Evolutionary conservation across 1,140 invertebrate species (phyloP), one percentile per base, ranked within the genome.

Genomic region (Sitobion miscanthi): DNA sequence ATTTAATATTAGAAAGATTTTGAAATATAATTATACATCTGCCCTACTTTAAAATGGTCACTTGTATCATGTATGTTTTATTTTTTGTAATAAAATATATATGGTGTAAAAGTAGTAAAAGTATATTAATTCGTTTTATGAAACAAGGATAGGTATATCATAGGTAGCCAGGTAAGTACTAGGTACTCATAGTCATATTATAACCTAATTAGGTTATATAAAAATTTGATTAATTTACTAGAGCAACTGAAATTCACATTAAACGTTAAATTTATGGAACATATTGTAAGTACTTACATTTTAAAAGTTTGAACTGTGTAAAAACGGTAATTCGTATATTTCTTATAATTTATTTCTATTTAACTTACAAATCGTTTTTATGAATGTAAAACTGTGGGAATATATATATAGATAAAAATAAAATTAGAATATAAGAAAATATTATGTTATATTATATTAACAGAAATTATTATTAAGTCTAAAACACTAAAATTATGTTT

Each of bases 191-290:
- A 62, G 57, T 69, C 62, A 14, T 69, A 42, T 3, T 42, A 69
- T 14, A 69, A 69, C 62, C 9, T 69, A 69, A 62, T 20, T 69
- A 45, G 38, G 54, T 69, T 62, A 45, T 90, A 57, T 17, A 69
- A 90, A 45, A n/a, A 42, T 90, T 25, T 45, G 38, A 90, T 90
- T 62, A 45, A 35, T 90, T 90, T 62, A 25, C 62, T 90, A 90
- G 25, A 23, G 1, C 38, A 57, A 90, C 25, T 21, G 23, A 30
- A 45, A 62, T 30, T 45, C 6, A 45, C 54, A 90, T 45, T 62
- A 45, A 69, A 62, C 0, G 25, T 90, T 62, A 42, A 54, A 62
- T 69, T 62, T 62, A 69, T 69, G 17, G 17, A 45, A 3, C 42
- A 85, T 35, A 3, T 42, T 42, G 7, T 45, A 25, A 47, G 17